Evolutionary conservation across 2,797 vertebrate species (phyloP).

Genomic region (Pantherophis vulpinus): DNA sequence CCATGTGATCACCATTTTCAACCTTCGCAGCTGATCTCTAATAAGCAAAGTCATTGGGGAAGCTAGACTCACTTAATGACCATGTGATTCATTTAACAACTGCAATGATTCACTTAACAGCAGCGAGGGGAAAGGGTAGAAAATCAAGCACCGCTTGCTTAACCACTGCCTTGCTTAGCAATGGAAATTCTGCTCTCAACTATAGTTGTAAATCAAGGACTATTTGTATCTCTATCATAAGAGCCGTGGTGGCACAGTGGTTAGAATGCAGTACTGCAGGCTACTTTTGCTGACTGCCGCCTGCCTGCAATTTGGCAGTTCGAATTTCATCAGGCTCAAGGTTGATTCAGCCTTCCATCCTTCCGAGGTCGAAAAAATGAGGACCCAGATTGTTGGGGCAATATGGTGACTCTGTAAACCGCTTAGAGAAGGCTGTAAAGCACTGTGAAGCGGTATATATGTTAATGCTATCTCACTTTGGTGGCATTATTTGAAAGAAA

Average conservation of each 20-base stretch:
- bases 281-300: no score
- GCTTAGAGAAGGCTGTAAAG: no score
- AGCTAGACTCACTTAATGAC: not conserved
- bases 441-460: no score
- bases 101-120: not conserved
- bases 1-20: not conserved
- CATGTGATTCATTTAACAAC: not conserved
- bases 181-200: not conserved
- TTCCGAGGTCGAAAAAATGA: no score
- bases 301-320: no score
- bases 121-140: not conserved
- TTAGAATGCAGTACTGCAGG: no score
- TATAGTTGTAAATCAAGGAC: not conserved
- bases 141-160: not conserved
- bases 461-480: not conserved
- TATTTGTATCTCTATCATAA: not conserved
- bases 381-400: no score
- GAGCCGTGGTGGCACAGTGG: no score
- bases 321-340: no score
- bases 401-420: no score
- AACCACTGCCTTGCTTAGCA: not conserved
- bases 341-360: no score
- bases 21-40: not conserved
- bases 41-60: not conserved
- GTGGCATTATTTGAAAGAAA: not conserved